Evolutionary conservation across 2,888 invertebrate genomes (phyloP).

Genomic region (Xestia xanthographa): DNA sequence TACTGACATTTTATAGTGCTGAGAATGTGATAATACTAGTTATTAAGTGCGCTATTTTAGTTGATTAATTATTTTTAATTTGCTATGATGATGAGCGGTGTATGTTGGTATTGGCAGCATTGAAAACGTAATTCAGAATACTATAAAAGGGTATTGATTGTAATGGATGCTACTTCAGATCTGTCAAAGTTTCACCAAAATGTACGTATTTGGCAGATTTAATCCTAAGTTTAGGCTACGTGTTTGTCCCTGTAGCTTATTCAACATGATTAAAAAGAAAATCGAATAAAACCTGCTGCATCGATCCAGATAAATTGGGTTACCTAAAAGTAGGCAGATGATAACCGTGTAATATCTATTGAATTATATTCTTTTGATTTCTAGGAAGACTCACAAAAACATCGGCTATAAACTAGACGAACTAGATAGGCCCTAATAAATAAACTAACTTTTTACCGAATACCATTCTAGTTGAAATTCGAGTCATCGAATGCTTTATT

Average conservation of each 20-base stretch:
- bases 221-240: neutral
- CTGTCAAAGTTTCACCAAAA: neutral
- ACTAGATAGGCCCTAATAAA: conserved; percentile 5
- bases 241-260: neutral
- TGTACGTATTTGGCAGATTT: neutral
- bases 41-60: conserved; percentile 16
- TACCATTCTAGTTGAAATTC: conserved; percentile 31
- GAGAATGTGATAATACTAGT: conserved; percentile 49
- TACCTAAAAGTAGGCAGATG: neutral
- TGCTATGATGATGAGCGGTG: neutral
- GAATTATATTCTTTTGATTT: neutral
- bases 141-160: too few species aligned
- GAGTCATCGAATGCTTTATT: conserved; percentile 53
- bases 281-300: neutral
- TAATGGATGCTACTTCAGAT: neutral
- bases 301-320: neutral
- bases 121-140: neutral
- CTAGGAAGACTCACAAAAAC: neutral
- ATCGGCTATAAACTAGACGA: neutral
- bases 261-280: neutral
- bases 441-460: conserved; percentile 14
- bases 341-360: neutral
- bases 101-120: neutral
- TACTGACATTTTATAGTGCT: conserved; percentile 58
- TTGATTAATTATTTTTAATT: conserved; percentile 42